Base-by-base conservation (phyloP, 1,140 invertebrate species). In the Subanguina moxae region DNA sequence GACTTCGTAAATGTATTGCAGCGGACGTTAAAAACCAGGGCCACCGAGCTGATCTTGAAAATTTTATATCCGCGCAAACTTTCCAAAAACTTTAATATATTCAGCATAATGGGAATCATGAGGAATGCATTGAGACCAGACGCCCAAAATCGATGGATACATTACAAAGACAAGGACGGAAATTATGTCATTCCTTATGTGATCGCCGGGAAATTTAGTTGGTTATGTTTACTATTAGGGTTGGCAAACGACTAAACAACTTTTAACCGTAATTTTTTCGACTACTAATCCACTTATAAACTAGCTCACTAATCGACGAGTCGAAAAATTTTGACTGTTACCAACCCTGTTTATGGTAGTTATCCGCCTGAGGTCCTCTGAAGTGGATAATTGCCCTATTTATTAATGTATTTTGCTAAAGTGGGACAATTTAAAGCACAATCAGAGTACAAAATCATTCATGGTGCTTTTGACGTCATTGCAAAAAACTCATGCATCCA, bases 111-210 rank as follows among this genome's bases (percentile, higher is more conserved):
- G 3, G 48, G 48, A 52, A 52, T 3, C 3, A 64, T 70, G 68
- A 56, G 68, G 57, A 70, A 70, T 48, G 68, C 68, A 28, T 56
- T 70, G 17, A 23, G 45, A 48, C 25, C 66, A 43, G 46, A 64
- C 28, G 66, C 68, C 3, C 32, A 52, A 15, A 70, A 58, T 23
- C 68, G 68, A 1, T 70, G 68, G 68, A 70, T 46, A 1, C 27
- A 58, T 1, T 46, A 46, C 19, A 32, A 42, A 32, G 57, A 70
- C 30, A 27, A 27, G 15, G 15, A 65, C n/a, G 68, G 68, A 28
- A 65, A 70, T 57, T 70, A 38, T 27, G 59, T 70, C 32, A 70
- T 70, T 59, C 68, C 68, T 15, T 70, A 70, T 28, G 58, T 69
- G 8, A 67, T 70, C 45, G 59, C 21, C 32, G 68, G 68, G 32